Percentiles rank a stretch among this genome's conserved stretches.
phyloP scores from a whole-genome alignment of 2,797 vertebrate species.

The Dromococcyx pavoninus region DNA sequence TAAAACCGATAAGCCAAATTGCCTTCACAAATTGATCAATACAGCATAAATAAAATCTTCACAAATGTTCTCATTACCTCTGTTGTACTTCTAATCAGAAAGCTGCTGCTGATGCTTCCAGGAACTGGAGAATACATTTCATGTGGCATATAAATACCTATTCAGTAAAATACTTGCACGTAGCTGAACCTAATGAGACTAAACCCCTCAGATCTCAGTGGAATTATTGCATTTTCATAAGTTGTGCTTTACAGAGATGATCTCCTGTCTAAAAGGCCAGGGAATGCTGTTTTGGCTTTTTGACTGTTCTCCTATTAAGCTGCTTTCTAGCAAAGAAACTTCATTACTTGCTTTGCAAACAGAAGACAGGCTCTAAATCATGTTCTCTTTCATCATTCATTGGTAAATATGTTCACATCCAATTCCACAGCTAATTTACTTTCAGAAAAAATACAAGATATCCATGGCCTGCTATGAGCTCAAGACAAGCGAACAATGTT shows the following conservation, averaged over 20 bases:
- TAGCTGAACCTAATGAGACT: background rate
- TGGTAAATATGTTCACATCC: background rate
- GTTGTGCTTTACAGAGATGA: background rate
- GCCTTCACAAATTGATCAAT: background rate
- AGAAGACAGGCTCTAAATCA: background rate
- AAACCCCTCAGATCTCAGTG: background rate
- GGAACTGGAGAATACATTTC: background rate
- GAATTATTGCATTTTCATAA: background rate
- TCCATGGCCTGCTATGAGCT: background rate
- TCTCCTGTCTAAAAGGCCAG: background rate
- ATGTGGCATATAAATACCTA: background rate
- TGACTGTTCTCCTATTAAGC: background rate
- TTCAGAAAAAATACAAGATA: background rate
- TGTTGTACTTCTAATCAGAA: background rate
- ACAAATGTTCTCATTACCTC: background rate
- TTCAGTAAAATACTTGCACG: background rate
- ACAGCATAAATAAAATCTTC: background rate
- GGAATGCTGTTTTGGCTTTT: background rate
- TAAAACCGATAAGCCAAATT: background rate
- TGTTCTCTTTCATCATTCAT: background rate
- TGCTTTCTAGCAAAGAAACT: background rate
- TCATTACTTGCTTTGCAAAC: background rate
- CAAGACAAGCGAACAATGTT: background rate
- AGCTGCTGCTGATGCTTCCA: background rate
- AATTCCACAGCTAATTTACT: background rate